Conservation (phyloP, 2,888 invertebrate species). For the Eupithecia subfuscata region DNA sequence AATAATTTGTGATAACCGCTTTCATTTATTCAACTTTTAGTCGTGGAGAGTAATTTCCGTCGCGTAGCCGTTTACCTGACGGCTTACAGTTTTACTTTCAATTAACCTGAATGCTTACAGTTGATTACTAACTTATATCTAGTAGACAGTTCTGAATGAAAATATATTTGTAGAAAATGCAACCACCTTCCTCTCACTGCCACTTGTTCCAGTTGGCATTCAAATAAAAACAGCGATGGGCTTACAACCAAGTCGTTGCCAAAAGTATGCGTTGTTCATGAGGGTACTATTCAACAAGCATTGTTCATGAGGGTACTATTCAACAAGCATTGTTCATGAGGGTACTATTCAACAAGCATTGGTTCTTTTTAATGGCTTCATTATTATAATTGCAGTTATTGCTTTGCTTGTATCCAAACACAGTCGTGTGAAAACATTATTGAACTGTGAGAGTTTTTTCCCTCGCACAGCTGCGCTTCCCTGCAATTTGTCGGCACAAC, state of each 20-base stretch:
- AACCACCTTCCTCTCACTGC: not conserved
- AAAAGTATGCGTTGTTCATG: not conserved
- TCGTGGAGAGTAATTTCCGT: constrained; percentile 59
- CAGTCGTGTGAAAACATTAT: not conserved
- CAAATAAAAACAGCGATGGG: not conserved
- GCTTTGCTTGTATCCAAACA: not conserved
- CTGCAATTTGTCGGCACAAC: not conserved
- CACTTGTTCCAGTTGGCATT: not conserved
- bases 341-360: not conserved
- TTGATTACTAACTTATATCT: not conserved
- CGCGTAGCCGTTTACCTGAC: not conserved
- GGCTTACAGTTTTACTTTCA: not conserved
- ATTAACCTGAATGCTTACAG: not conserved
- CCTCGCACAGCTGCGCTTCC: not conserved
- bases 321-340: not conserved
- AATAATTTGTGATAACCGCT: constrained; percentile 80
- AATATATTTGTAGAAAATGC: not conserved
- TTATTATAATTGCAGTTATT: not conserved
- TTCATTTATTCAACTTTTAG: constrained; percentile 73
- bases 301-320: not conserved
- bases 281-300: not conserved
- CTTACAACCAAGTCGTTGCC: not conserved
- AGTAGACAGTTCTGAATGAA: not conserved
- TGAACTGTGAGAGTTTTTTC: not conserved
- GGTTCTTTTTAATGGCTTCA: not conserved